Percentiles rank a stretch among this genome's conserved stretches.
Conservation (phyloP, 1,140 invertebrate genomes). For the Drosophila ficusphila region DNA sequence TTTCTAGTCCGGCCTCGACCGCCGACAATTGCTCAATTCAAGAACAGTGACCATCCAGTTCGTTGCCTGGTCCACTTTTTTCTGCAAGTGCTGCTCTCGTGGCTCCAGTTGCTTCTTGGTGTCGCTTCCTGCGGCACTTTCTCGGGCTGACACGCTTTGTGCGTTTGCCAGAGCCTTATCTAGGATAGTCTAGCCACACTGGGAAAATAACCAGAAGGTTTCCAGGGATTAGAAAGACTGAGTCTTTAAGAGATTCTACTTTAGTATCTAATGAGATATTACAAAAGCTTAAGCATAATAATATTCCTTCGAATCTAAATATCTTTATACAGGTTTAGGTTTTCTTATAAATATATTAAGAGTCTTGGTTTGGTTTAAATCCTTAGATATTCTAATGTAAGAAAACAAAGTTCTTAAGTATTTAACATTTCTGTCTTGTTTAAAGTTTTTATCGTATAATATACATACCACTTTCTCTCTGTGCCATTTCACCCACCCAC, state of each 20-base stretch:
- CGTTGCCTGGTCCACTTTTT: constrained; percentile 20
- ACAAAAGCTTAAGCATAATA: no score
- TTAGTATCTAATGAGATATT: not conserved
- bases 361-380: no score
- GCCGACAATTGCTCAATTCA: constrained; percentile 78
- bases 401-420: no score
- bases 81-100: constrained; percentile 8
- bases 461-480: not conserved
- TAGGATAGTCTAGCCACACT: constrained; percentile 15
- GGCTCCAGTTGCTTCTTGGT: constrained; percentile 26
- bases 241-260: not conserved
- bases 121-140: constrained; percentile 64
- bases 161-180: constrained; percentile 46
- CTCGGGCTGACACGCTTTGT: constrained; percentile 70
- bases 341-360: no score
- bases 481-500: constrained; percentile 6
- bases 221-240: not conserved
- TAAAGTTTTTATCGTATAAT: not conserved
- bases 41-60: constrained; percentile 40
- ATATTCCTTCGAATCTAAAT: no score
- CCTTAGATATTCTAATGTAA: no score
- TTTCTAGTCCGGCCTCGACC: constrained; percentile 49
- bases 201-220: not conserved
- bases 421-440: no score
- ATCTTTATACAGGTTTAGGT: no score